Evolutionary conservation across 2,888 invertebrate genomes (phyloP), one percentile per base, ranked within the genome.

Genomic region (Scaptodrosophila latifasciaeformis): DNA sequence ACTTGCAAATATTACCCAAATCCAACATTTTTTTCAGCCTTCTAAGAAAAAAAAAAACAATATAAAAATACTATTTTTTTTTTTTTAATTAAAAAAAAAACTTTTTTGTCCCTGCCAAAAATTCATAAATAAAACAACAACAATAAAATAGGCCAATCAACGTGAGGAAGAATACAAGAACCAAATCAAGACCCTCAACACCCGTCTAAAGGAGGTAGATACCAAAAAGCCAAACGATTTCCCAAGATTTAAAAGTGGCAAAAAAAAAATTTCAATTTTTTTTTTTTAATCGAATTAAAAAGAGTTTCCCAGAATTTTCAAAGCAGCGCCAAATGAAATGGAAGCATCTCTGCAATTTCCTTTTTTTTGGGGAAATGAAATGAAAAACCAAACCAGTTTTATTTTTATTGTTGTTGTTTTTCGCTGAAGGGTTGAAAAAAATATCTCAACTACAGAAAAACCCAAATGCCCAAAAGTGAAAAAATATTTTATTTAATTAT

Each of bases 141-240:
- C 44, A 54, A 49, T 50, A 51, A 49, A n/a, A 59, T 89, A 98
- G 97, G 97, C 98, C 90, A 96, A 97, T 91, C 97, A 97, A 92
- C 95, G 97, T 86, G 98, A 98, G 90, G 97, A 98, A 91, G 96
- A 97, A 88, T 98, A 97, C 94, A 97, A 98, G 92, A 96, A 96
- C 89, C 97, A 97, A 92, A 97, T 98, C 92, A 97, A 98, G 93
- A 96, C 95, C 88, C 92, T 97, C 89, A 96, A 95, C 89, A 94
- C 95, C 89, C 96, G 97, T 90, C 96, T 98, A 91, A 98, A 98
- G 95, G 97, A 97, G 97, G 97, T 98, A 86, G 65, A 62, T 70
- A 69, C 12, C n/a, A 17, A 47, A 24, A 5, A 18, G 15, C 6
- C 19, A 47, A 18, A 21, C n/a, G n/a, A n/a, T n/a, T 9, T 21